A percentile compares a stretch with the other conserved stretches of the same genome.
Conservation (phyloP, 2,888 invertebrate species). For the Nomada flava region DNA sequence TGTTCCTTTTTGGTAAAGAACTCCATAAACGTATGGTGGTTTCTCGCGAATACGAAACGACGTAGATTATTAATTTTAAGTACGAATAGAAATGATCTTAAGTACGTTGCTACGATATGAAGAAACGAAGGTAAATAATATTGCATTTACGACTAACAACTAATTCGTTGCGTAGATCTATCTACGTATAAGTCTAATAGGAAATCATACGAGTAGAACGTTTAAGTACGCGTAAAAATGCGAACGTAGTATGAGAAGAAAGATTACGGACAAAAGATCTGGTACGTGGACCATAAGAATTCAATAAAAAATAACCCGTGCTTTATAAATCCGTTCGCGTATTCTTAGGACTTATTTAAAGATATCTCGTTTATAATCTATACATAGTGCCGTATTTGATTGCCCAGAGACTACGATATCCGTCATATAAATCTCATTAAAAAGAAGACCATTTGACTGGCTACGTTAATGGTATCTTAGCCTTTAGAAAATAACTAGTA, state of each 20-base stretch:
- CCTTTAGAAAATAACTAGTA: constrained; percentile 72
- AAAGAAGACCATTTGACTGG: constrained; percentile 72
- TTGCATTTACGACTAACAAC: constrained; percentile 48
- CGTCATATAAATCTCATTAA: constrained; percentile 65
- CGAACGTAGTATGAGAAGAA: constrained; percentile 17
- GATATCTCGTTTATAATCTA: constrained; percentile 65
- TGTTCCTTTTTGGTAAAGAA: constrained; percentile 56
- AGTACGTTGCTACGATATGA: constrained; percentile 48
- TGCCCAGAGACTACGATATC: constrained; percentile 68
- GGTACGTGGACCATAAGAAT: constrained; percentile 42
- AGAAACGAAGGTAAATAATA: constrained; percentile 35
- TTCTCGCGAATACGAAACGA: constrained; percentile 53
- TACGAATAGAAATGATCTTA: constrained; percentile 60
- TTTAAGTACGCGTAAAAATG: constrained; percentile 9
- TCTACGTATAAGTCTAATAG: constrained; percentile 50
- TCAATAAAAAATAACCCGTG: constrained; percentile 55
- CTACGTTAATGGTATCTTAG: constrained; percentile 65
- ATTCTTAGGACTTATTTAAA: constrained; percentile 64
- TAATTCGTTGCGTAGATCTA: constrained; percentile 60
- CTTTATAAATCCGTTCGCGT: constrained; percentile 48
- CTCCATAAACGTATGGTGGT: constrained; percentile 54
- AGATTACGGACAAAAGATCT: constrained; percentile 2
- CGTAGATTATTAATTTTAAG: constrained; percentile 51
- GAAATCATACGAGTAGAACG: constrained; percentile 52
- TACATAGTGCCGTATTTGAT: constrained; percentile 73